A percentile compares a stretch with the other conserved stretches of the same genome.
These are phyloP conservation scores for Odontothrips loti DNA, from an alignment of 2,888 invertebrate genomes.

Conservation along the genomic window DNA sequence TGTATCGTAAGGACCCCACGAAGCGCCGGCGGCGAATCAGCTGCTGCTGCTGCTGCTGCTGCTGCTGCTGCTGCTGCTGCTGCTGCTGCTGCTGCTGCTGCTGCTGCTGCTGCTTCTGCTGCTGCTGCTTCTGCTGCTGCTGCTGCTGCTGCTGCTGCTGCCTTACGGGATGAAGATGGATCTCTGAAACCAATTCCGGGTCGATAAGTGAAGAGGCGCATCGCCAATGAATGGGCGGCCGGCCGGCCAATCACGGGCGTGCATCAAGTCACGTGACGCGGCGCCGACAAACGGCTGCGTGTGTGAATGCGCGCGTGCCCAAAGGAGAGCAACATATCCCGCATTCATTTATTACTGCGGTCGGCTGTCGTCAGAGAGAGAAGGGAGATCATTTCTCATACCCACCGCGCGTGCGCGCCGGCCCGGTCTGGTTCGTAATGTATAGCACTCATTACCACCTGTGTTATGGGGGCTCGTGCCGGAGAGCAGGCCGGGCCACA, in stretches of 20 bases:
- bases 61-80: no score
- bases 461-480: constrained; percentile 12
- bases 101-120: no score
- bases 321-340: background rate
- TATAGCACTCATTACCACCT: constrained; percentile 5
- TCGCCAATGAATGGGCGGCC: background rate
- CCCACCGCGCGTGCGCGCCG: background rate
- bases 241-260: background rate
- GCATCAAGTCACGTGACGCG: background rate
- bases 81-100: no score
- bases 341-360: constrained; percentile 3
- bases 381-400: constrained; percentile 9
- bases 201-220: no score
- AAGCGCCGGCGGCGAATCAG: no score
- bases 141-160: no score
- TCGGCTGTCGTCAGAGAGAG: background rate
- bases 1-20: no score
- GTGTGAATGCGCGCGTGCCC: background rate
- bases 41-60: no score
- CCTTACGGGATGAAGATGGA: no score
- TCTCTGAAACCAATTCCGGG: no score
- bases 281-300: background rate
- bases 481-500: background rate
- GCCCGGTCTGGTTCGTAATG: background rate
- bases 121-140: no score